Conservation (phyloP, 2,113 vertebrate genomes). For the Corythornis madagascariensis region DNA sequence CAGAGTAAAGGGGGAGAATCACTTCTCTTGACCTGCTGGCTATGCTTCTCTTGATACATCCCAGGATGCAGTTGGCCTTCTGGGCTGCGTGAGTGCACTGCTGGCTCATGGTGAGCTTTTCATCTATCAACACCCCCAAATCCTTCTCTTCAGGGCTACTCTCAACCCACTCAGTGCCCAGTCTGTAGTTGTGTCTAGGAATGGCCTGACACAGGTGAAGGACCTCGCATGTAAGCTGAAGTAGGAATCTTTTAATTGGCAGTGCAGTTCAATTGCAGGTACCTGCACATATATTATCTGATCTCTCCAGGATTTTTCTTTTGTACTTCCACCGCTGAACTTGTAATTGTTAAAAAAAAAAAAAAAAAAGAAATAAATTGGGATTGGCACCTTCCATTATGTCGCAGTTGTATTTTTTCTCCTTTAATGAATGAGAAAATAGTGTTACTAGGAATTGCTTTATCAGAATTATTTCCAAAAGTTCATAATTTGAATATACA, state of each 20-base stretch:
- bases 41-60: no score
- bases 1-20: no score
- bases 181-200: no score
- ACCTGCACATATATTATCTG: not conserved
- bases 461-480: not conserved
- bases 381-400: not conserved
- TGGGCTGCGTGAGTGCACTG: no score
- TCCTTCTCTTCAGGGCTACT: no score
- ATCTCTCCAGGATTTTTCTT: not conserved
- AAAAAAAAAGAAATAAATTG: not conserved
- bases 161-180: no score
- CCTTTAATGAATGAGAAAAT: not conserved
- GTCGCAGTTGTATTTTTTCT: not conserved
- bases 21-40: no score
- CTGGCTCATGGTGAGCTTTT: no score
- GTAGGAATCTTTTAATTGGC: not conserved
- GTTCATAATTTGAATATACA: not conserved
- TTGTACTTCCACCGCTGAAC: not conserved
- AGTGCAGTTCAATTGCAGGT: rapidly evolving
- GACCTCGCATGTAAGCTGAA: not conserved
- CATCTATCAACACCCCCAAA: no score
- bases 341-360: not conserved
- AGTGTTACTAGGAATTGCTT: not conserved
- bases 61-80: no score
- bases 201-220: no score